Evolutionary conservation across 2,797 vertebrate species (phyloP).

Genomic region (Garrulus glandarius): DNA sequence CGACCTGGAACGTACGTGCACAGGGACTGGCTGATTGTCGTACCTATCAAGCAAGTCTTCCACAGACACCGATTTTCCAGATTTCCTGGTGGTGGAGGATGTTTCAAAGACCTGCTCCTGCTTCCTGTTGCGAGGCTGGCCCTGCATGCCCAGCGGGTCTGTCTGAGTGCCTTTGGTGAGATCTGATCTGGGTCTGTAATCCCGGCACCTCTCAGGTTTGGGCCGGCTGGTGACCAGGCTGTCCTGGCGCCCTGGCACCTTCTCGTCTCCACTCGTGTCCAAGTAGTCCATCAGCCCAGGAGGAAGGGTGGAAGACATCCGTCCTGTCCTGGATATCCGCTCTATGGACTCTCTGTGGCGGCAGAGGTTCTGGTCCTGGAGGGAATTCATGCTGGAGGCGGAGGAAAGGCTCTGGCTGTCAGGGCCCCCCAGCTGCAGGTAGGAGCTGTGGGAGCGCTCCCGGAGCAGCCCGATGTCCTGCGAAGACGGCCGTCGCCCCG

Average conservation of each 20-base stretch:
- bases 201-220: slow-evolving; percentile 33
- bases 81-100: slow-evolving; percentile 27
- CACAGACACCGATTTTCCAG: slow-evolving; percentile 85
- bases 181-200: slow-evolving; percentile 52
- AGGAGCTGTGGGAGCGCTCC: slow-evolving; percentile 77
- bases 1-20: slow-evolving; percentile 85
- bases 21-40: slow-evolving; percentile 61
- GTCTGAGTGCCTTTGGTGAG: slow-evolving; percentile 40
- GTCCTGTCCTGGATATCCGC: slow-evolving; percentile 30
- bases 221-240: slow-evolving; percentile 2
- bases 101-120: slow-evolving; percentile 61
- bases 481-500: slow-evolving; percentile 72
- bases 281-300: slow-evolving; percentile 56
- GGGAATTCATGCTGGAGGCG: slow-evolving; percentile 85
- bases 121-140: not conserved
- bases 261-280: slow-evolving; percentile 60
- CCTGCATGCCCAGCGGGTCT: not conserved
- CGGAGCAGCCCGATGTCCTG: slow-evolving; percentile 47
- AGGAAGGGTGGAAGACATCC: slow-evolving; percentile 68
- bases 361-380: slow-evolving; percentile 78
- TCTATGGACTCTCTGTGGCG: slow-evolving; percentile 59
- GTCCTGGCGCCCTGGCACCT: not conserved
- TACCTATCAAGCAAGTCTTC: slow-evolving; percentile 86
- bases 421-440: slow-evolving; percentile 59
- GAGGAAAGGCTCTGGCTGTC: slow-evolving; percentile 81